Evolutionary conservation across 92 coral and sea anemone species (phyloP).

Genomic region (Parazoanthus atlanticus): DNA sequence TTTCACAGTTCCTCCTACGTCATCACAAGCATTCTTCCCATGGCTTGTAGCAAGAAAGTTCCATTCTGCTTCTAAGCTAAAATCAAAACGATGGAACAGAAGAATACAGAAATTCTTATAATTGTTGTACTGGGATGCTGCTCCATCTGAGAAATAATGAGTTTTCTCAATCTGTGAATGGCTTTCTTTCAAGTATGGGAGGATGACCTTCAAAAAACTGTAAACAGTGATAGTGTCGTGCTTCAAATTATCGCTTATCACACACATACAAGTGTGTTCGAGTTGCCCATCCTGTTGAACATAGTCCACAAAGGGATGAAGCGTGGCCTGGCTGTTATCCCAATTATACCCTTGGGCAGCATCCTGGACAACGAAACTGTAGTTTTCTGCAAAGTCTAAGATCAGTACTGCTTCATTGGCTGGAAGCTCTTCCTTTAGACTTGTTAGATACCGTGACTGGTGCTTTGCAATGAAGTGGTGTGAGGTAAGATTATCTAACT

Average conservation of each 20-base stretch:
- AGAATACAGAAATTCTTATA: slow-evolving; percentile 39
- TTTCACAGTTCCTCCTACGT: slow-evolving; percentile 47
- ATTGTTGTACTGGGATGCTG: slow-evolving; percentile 23
- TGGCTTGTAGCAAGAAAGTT: slow-evolving; percentile 28
- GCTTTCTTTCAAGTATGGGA: slow-evolving; percentile 18
- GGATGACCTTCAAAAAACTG: neutral
- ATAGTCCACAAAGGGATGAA: slow-evolving; percentile 41
- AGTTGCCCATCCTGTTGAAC: slow-evolving; percentile 30
- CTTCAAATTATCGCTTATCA: slow-evolving; percentile 29
- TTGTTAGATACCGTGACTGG: slow-evolving; percentile 19
- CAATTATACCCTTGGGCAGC: slow-evolving; percentile 43
- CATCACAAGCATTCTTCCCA: slow-evolving; percentile 39
- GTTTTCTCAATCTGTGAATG: slow-evolving; percentile 23
- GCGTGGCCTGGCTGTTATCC: slow-evolving; percentile 41
- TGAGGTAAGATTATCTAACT: slow-evolving; percentile 17
- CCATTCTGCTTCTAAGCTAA: slow-evolving; percentile 34
- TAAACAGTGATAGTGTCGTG: slow-evolving; percentile 38
- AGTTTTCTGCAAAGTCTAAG: slow-evolving; percentile 44
- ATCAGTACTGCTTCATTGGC: slow-evolving; percentile 24
- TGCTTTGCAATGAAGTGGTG: slow-evolving; percentile 9
- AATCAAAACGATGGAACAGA: slow-evolving; percentile 16
- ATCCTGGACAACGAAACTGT: slow-evolving; percentile 39
- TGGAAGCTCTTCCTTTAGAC: slow-evolving; percentile 11
- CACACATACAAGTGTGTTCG: slow-evolving; percentile 24
- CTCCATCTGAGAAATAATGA: slow-evolving; percentile 46